Conservation (phyloP, 2,113 vertebrate genomes). For the Leucosticte australis region DNA sequence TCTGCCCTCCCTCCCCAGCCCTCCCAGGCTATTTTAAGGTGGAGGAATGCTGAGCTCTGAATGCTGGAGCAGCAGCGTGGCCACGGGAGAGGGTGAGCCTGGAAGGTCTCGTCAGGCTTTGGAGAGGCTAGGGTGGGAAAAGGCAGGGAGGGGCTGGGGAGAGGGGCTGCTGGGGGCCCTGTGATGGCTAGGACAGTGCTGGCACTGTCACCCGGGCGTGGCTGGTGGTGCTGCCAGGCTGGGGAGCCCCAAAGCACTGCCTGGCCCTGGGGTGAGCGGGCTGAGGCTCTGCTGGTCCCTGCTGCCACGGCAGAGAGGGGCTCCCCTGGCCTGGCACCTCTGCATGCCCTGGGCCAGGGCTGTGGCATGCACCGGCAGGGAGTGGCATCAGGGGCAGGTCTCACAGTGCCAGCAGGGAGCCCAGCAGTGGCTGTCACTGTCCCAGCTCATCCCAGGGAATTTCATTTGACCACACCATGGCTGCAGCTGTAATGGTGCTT, state of each 20-base stretch:
- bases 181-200: accelerated
- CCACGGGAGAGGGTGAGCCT: accelerated
- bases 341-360: accelerated
- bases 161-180: not conserved
- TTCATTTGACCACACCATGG: accelerated
- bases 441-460: not conserved
- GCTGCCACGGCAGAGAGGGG: accelerated
- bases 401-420: not conserved
- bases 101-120: not conserved
- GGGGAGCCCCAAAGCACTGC: accelerated
- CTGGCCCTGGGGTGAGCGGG: accelerated
- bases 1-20: not conserved
- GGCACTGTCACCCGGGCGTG: accelerated
- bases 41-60: not conserved
- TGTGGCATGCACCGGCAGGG: accelerated
- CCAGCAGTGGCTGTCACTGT: accelerated
- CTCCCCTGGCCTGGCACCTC: not conserved
- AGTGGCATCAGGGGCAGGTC: accelerated
- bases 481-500: not conserved
- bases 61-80: accelerated
- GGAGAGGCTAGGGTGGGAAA: accelerated
- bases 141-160: not conserved
- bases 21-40: not conserved
- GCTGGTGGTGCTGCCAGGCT: accelerated
- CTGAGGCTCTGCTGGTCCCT: not conserved